Conservation (phyloP, 2,113 vertebrate genomes). For the Apodemus sylvaticus region DNA sequence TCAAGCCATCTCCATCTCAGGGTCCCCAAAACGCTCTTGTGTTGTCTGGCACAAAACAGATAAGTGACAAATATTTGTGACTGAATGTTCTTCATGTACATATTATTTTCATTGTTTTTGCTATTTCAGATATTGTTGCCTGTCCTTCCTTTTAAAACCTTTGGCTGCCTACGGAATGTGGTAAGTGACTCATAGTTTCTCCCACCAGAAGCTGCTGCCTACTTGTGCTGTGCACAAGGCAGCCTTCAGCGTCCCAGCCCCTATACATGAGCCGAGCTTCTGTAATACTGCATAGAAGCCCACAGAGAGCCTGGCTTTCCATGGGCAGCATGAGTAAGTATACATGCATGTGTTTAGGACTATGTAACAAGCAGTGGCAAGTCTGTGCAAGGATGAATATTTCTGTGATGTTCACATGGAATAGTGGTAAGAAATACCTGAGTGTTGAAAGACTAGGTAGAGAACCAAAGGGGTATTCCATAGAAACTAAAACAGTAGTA, state of each 20-base stretch:
- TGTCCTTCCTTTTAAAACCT: not conserved
- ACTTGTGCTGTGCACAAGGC: not conserved
- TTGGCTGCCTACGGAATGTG: constrained; percentile 10
- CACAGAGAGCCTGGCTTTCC: not conserved
- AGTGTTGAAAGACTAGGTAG: not conserved
- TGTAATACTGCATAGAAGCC: not conserved
- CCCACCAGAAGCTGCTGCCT: not conserved
- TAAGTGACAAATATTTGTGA: not conserved
- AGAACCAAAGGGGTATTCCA: not conserved
- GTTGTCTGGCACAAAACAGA: not conserved
- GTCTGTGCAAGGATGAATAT: not conserved
- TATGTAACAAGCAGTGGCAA: not conserved
- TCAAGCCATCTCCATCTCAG: not conserved
- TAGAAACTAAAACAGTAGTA: not conserved
- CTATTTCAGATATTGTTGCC: not conserved
- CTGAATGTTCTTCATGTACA: not conserved
- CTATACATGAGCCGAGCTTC: not conserved
- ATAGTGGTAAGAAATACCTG: not conserved
- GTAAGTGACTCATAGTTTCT: constrained; percentile 44
- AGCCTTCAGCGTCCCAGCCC: too few species aligned
- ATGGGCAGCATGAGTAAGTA: not conserved
- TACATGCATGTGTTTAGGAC: not conserved
- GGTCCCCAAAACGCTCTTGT: not conserved
- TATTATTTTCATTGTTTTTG: constrained; percentile 9
- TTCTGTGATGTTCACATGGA: not conserved